These are phyloP conservation scores for Nematolebias whitei DNA, from an alignment of 2,113 vertebrate genomes.

Conservation along the genomic window DNA sequence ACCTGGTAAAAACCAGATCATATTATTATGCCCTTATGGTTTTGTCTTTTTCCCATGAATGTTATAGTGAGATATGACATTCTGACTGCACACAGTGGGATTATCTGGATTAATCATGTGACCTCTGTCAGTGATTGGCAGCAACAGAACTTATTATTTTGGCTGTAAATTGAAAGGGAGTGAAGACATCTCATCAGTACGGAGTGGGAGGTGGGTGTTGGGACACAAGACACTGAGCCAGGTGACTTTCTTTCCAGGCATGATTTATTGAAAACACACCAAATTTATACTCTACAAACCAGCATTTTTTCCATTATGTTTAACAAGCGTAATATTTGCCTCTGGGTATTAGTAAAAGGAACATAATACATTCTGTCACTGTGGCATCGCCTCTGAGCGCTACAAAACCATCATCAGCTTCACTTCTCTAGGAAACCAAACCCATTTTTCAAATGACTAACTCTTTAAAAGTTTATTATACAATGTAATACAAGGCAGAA, in stretches of 20 bases:
- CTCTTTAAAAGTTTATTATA: conserved; percentile 87
- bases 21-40: too few species aligned
- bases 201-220: not conserved
- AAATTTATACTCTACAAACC: conserved; percentile 94
- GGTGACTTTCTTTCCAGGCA: conserved; percentile 82
- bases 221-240: conserved; percentile 27
- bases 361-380: conserved; percentile 91
- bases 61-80: too few species aligned
- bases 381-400: conserved; percentile 83
- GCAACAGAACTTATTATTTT: not conserved
- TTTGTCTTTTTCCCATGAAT: too few species aligned
- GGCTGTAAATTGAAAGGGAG: not conserved
- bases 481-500: conserved; percentile 91
- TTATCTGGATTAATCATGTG: not conserved
- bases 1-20: too few species aligned
- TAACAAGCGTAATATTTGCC: conserved; percentile 89
- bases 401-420: conserved; percentile 84
- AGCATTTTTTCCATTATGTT: conserved; percentile 84
- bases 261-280: conserved; percentile 98
- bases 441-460: conserved; percentile 73
- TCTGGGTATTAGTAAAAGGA: conserved; percentile 91
- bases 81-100: not conserved
- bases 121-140: not conserved
- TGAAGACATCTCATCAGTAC: not conserved
- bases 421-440: conserved; percentile 82